Base-by-base conservation (phyloP, 2,888 invertebrate genomes). In the Ornithoptera alexandrae region DNA sequence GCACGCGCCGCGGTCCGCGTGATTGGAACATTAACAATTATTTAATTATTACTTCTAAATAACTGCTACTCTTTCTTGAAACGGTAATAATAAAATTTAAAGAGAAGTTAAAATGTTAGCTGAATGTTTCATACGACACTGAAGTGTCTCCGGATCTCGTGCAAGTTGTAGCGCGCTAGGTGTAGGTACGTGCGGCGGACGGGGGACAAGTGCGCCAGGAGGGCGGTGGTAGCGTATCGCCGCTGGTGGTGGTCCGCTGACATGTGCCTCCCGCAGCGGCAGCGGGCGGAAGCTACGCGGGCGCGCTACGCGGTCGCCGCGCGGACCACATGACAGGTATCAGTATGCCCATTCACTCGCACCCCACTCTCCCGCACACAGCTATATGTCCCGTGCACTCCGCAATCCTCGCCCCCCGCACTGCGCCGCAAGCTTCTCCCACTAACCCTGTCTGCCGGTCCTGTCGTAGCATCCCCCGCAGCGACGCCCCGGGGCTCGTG, bases 321-420 rank as follows among this genome's bases (percentile, higher is more conserved):
- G 94, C 95, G 91, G 94, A 95, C 93, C 93, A 94, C 93, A 96
- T 97, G 96, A 96, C 97, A 96, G 97, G 97, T 97, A 96, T 95
- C 93, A 93, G 67, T 58, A 69, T 63, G 72, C 50, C 42, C 39
- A 4, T 69, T 50, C 72, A 24, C 62, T 24, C 62, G 42, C 39
- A 62, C 53, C 59, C 71, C 71, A 22, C 65, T 36, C 61, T 62
- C 63, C 59, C 30, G 8, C 42, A 7, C 46, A 12, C 46, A 42
- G 17, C 22, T 59, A 0, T 57, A n/a, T 56, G 46, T 10, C 57
- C 30, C 30, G 30, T 30, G 30, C 30, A 4, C 30, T 5, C 30
- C 30, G 30, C 30, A 30, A 30, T 3, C 2, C 30, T 30, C 30
- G 30, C 30, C 30, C 30, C 30, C 30, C 22, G 22, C 22, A 22